Evolutionary conservation across 2,888 invertebrate species (phyloP), one percentile per base, ranked within the genome.

Genomic region (Crematogaster levior): DNA sequence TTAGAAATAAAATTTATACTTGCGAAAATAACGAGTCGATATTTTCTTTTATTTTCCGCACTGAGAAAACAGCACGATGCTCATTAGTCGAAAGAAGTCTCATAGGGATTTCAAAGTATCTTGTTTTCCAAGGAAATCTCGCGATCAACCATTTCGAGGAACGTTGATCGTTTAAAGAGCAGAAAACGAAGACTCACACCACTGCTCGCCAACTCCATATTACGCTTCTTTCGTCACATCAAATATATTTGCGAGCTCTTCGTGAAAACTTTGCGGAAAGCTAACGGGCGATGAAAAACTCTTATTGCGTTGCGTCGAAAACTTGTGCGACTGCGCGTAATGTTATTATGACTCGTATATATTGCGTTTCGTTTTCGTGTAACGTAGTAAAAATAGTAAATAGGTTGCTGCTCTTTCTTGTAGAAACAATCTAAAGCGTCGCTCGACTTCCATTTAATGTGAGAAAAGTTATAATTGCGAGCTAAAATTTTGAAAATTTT

Each of bases 51-150:
- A 48, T 77, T 18, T 7, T 43, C 27, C 18, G 10, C 60, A 72
- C 40, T 81, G 56, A 61, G 81, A 84, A 85, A 88, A 90, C 89
- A 88, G 66, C 70, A 61, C 56, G 72, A 43, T 72, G 70, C 84
- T 86, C 89, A 86, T 89, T 89, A 89, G 83, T 63, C 81, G 88
- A 72, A 72, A 84, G 77, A 58, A 82, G 66, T 82, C 58, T 82
- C 37, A 37, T 30, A 61, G 70, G 81, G 83, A 86, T 90, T 83
- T 84, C 85, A 83, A 90, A 86, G 81, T 34, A 86, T 83, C 81
- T 83, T 84, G 88, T 90, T 86, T 86, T 82, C 83, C 63, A 74
- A 75, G 85, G 30, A 80, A 81, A 77, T 58, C 43, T 40, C 30
- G 34, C 58, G 30, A 86, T 84, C 86, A 75, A 53, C 74, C 46